Conservation (phyloP, 2,113 vertebrate genomes). For the Seriola rivoliana region DNA sequence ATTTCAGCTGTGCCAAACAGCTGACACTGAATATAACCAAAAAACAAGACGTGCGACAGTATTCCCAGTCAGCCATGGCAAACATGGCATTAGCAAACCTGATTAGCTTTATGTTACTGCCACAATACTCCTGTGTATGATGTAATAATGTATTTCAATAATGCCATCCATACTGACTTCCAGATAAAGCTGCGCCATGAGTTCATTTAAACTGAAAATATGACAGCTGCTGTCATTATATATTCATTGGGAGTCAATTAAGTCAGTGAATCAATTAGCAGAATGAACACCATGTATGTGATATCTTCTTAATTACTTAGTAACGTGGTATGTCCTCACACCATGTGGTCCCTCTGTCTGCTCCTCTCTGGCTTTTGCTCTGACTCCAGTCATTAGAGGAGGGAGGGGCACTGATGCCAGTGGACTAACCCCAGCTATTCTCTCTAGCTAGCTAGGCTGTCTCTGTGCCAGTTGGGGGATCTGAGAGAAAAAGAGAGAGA, state of each 20-base stretch:
- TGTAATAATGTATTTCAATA: constrained; percentile 60
- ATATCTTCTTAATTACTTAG: constrained; percentile 74
- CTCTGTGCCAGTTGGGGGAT: constrained; percentile 24
- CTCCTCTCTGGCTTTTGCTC: background rate
- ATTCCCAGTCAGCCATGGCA: constrained; percentile 5
- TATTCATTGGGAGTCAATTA: constrained; percentile 79
- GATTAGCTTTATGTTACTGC: constrained; percentile 59
- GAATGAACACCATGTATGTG: constrained; percentile 68
- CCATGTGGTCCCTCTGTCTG: constrained; percentile 61
- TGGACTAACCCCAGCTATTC: constrained; percentile 27
- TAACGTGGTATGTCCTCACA: constrained; percentile 60
- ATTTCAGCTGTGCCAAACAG: constrained; percentile 20
- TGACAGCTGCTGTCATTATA: constrained; percentile 78
- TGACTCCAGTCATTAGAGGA: constrained; percentile 10
- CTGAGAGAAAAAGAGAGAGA: background rate
- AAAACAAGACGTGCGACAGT: constrained; percentile 2
- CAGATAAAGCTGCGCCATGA: constrained; percentile 42
- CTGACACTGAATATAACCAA: constrained; percentile 21
- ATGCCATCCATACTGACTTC: constrained; percentile 41
- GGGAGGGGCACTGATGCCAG: constrained; percentile 25
- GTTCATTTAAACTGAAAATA: constrained; percentile 61
- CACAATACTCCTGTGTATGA: constrained; percentile 44
- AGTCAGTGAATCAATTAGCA: constrained; percentile 78
- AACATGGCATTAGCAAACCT: constrained; percentile 36
- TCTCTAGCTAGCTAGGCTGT: background rate